Evolutionary conservation across 2,888 invertebrate species (phyloP).

Genomic region (Cephus runcator): DNA sequence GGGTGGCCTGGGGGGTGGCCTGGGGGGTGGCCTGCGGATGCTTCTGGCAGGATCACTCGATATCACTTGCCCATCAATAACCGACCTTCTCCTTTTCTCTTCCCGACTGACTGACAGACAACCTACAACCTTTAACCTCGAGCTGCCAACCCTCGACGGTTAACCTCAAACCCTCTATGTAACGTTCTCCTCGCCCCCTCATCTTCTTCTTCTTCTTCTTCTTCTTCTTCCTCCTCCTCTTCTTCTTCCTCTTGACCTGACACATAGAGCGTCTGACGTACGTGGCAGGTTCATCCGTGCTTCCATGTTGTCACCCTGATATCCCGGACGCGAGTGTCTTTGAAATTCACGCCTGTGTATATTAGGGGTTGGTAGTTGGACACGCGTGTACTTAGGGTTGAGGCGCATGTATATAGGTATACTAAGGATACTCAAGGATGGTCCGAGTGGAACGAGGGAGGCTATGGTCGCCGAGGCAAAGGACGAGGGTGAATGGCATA

Average conservation of each 20-base stretch:
- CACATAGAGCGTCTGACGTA: neutral
- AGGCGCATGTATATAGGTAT: neutral
- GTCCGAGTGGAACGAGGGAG: neutral
- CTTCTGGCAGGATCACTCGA: conserved; percentile 16
- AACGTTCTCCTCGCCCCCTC: neutral
- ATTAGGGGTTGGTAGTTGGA: neutral
- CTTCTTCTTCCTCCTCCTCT: no score
- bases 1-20: neutral
- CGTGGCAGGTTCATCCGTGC: neutral
- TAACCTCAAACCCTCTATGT: neutral
- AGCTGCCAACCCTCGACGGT: neutral
- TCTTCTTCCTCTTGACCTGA: neutral
- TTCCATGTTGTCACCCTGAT: neutral
- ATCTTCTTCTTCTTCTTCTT: no score
- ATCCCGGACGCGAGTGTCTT: neutral
- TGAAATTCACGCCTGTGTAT: neutral
- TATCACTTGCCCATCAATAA: conserved; percentile 16
- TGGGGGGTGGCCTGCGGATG: neutral
- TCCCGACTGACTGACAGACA: neutral
- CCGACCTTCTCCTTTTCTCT: neutral
- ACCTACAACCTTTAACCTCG: neutral
- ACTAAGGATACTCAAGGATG: neutral
- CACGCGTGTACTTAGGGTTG: neutral
- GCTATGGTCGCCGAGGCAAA: no score
- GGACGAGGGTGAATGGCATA: conserved; percentile 3